Conservation (phyloP, 1,140 invertebrate genomes). For the Bombus terrestris region DNA sequence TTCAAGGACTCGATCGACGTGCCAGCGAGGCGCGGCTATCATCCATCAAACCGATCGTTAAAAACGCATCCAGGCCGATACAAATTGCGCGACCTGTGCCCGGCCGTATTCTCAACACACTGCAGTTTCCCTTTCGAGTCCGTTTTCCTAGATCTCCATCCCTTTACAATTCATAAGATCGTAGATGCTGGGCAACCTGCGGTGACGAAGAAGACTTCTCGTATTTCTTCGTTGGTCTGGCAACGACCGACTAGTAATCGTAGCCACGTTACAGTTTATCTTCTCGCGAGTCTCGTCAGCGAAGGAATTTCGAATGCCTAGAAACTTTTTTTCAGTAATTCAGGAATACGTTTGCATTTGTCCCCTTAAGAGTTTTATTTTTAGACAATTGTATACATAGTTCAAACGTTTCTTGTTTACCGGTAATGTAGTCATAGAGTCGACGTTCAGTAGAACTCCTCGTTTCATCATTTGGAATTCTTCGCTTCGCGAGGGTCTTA, state of each 20-base stretch:
- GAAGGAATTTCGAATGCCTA: neutral
- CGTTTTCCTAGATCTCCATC: conserved; percentile 31
- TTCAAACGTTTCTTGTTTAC: neutral
- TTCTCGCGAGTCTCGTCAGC: neutral
- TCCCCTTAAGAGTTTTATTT: neutral
- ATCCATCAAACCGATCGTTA: conserved; percentile 82
- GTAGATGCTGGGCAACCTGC: neutral
- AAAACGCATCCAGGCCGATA: conserved; percentile 79
- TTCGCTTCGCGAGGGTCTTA: too few relatives aligned
- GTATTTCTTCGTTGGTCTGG: neutral
- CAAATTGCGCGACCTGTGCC: conserved; percentile 75
- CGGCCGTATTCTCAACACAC: conserved; percentile 4
- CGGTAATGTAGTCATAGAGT: too few relatives aligned
- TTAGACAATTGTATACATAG: neutral
- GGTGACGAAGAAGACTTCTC: conserved; percentile 1
- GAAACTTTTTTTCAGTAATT: neutral
- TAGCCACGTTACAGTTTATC: neutral
- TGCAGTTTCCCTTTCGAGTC: conserved; percentile 28
- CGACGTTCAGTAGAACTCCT: too few relatives aligned
- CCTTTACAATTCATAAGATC: neutral
- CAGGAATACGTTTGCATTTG: too few relatives aligned
- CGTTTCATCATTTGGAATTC: too few relatives aligned
- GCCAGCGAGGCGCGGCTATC: conserved; percentile 68
- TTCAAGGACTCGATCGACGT: conserved; percentile 78
- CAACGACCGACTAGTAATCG: neutral